Conservation (phyloP, 2,797 vertebrate species). For the Periparus ater region DNA sequence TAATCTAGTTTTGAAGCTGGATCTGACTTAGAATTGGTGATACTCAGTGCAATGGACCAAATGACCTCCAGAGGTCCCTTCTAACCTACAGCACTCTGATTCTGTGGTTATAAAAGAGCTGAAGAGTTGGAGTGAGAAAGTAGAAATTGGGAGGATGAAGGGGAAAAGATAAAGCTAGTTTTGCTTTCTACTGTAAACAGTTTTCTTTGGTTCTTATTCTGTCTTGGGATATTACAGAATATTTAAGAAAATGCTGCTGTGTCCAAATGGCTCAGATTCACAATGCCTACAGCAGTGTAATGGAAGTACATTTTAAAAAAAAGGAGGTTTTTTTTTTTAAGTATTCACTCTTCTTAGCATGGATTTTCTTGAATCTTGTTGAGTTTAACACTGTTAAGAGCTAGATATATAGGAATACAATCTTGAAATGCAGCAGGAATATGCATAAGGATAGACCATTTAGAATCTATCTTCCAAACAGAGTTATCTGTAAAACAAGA, state of each 20-base stretch:
- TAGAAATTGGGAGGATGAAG: background rate
- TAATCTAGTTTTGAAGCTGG: background rate
- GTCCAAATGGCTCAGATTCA: background rate
- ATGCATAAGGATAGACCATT: background rate
- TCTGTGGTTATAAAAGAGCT: background rate
- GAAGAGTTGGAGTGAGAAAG: background rate
- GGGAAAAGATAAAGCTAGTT: background rate
- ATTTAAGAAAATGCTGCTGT: background rate
- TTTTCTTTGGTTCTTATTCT: background rate
- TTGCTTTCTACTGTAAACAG: background rate
- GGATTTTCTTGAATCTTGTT: background rate
- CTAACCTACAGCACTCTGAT: background rate
- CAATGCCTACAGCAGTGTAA: background rate
- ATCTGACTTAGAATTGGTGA: background rate
- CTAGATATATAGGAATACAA: background rate
- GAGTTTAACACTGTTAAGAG: background rate
- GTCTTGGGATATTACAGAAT: background rate
- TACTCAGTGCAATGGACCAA: background rate
- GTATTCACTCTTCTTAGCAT: background rate
- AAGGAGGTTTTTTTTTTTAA: accelerated
- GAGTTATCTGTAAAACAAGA: background rate
- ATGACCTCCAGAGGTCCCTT: slow-evolving; percentile 44
- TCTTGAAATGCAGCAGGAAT: background rate
- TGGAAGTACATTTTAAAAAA: background rate
- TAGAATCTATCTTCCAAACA: background rate